Conservation (phyloP, 2,797 vertebrate species). For the Tapera naevia region DNA sequence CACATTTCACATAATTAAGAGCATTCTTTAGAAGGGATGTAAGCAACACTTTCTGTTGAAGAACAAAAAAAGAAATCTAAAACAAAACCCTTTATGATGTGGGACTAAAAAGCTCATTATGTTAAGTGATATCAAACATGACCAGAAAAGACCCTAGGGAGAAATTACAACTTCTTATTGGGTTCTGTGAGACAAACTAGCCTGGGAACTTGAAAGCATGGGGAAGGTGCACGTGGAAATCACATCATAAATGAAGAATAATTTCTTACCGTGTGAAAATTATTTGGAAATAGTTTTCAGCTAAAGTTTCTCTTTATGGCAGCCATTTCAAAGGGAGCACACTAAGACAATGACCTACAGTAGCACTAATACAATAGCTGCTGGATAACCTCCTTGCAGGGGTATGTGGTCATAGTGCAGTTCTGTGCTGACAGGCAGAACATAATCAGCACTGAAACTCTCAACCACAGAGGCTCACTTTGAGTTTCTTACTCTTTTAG, state of each 20-base stretch:
- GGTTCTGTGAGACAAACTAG: constrained; percentile 62
- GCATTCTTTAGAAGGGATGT: constrained; percentile 72
- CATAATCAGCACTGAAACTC: not conserved
- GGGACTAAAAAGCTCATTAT: constrained; percentile 62
- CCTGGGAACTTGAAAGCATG: constrained; percentile 60
- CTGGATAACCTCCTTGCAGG: not conserved
- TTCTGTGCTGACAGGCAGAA: not conserved
- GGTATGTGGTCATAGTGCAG: not conserved
- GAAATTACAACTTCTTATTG: constrained; percentile 64
- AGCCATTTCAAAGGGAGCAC: not conserved
- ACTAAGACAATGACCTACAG: constrained; percentile 39
- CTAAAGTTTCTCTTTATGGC: not conserved
- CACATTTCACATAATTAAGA: constrained; percentile 63
- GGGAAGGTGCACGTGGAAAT: constrained; percentile 52
- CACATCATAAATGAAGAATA: constrained; percentile 58
- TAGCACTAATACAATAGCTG: not conserved
- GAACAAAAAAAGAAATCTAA: constrained; percentile 5
- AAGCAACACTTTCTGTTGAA: constrained; percentile 71
- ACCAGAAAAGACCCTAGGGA: constrained; percentile 65
- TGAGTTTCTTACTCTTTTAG: not conserved
- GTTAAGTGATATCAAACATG: constrained; percentile 67
- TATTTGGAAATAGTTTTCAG: constrained; percentile 63
- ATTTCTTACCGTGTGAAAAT: constrained; percentile 70
- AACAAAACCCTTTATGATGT: constrained; percentile 71
- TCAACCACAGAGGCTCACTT: not conserved